Conservation (phyloP, 2,113 vertebrate species). For the Gnathonemus longibarbis region DNA sequence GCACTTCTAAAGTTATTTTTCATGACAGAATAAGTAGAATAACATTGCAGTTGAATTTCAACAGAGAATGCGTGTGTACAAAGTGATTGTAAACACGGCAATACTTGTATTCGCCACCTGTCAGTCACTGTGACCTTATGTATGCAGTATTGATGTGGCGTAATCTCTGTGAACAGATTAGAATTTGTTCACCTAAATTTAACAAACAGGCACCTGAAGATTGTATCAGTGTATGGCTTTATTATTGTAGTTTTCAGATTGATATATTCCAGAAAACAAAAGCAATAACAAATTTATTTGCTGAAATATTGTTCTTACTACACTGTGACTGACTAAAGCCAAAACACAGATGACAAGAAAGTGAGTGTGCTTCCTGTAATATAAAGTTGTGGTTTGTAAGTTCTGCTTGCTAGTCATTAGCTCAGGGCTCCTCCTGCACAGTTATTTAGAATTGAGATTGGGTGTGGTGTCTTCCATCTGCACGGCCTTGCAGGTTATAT, state of each 20-base stretch:
- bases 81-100: neutral
- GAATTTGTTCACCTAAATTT: neutral
- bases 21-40: neutral
- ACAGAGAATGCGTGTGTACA: neutral
- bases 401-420: neutral
- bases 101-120: neutral
- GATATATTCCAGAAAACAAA: neutral
- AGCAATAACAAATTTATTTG: neutral
- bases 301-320: conserved; percentile 8
- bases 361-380: neutral
- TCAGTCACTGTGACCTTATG: neutral
- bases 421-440: neutral
- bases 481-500: neutral
- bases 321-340: neutral
- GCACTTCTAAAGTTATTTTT: neutral
- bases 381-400: neutral
- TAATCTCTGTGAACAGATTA: neutral
- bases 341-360: neutral
- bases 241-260: neutral
- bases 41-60: neutral
- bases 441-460: neutral
- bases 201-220: neutral
- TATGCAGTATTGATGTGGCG: neutral
- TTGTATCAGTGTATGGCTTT: neutral
- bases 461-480: conserved; percentile 2